These are phyloP conservation scores for Falco cherrug DNA, from an alignment of 2,797 vertebrate genomes.

Conservation along the genomic window DNA sequence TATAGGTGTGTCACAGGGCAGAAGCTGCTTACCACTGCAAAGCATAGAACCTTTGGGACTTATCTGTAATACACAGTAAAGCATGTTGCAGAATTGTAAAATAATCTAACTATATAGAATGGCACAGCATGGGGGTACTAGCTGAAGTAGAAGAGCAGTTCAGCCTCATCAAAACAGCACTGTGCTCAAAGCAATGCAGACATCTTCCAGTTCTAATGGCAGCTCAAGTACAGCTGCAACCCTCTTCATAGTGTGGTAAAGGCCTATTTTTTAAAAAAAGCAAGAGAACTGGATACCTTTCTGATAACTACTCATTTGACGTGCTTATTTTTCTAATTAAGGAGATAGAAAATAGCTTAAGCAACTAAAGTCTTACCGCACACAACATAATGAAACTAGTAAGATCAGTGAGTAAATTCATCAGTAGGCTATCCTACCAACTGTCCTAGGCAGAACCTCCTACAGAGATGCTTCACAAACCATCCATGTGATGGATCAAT, in stretches of 20 bases:
- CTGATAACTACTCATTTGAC: neutral
- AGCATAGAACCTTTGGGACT: neutral
- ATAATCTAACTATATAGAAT: neutral
- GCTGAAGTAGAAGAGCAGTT: neutral
- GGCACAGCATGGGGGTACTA: neutral
- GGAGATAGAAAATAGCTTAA: neutral
- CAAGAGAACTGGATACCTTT: neutral
- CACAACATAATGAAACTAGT: fast-evolving
- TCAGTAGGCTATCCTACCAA: neutral
- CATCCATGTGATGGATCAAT: neutral
- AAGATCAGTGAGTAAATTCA: neutral
- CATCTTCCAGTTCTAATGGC: neutral
- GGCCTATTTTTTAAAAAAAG: neutral
- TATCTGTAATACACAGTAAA: neutral
- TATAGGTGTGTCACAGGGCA: neutral
- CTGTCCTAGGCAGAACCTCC: neutral
- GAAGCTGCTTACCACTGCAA: neutral
- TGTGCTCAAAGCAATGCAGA: neutral
- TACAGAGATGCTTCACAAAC: neutral
- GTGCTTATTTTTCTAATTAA: neutral
- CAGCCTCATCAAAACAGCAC: neutral
- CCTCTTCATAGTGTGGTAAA: neutral
- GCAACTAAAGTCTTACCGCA: neutral
- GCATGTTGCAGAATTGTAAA: neutral
- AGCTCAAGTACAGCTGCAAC: neutral